Conservation (phyloP, 2,113 vertebrate species). For the Onychostruthus taczanowskii region DNA sequence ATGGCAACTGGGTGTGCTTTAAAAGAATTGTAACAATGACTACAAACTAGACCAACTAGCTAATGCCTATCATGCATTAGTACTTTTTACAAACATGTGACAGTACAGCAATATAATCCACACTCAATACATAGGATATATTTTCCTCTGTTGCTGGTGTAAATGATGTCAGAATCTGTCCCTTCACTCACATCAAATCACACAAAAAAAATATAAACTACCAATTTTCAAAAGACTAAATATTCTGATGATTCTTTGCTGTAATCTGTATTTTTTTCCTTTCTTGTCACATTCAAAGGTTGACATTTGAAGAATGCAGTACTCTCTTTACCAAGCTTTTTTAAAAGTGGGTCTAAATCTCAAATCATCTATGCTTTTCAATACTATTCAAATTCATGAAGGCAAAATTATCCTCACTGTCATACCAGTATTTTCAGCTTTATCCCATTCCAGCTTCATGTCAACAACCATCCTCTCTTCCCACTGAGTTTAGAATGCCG, state of each 20-base stretch:
- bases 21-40: background rate
- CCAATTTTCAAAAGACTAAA: slow-evolving; percentile 57
- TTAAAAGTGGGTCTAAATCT: slow-evolving; percentile 44
- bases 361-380: slow-evolving; percentile 51
- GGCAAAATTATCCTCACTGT: slow-evolving; percentile 63
- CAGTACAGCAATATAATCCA: background rate
- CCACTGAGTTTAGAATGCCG: background rate
- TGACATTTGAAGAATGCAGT: slow-evolving; percentile 55
- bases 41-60: background rate
- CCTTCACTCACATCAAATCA: slow-evolving; percentile 46
- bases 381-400: slow-evolving; percentile 60
- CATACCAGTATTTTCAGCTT: slow-evolving; percentile 54
- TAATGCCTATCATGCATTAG: background rate
- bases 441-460: slow-evolving; percentile 22
- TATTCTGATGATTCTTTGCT: slow-evolving; percentile 57
- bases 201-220: slow-evolving; percentile 56
- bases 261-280: slow-evolving; percentile 45
- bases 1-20: background rate
- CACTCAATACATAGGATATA: background rate
- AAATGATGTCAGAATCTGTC: slow-evolving; percentile 20
- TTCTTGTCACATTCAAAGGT: slow-evolving; percentile 51
- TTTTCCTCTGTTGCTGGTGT: background rate
- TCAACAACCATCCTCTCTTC: slow-evolving; percentile 41
- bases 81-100: background rate
- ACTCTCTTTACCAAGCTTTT: slow-evolving; percentile 35